Base-by-base conservation (phyloP, 2,888 invertebrate species). In the Lymantria monacha region DNA sequence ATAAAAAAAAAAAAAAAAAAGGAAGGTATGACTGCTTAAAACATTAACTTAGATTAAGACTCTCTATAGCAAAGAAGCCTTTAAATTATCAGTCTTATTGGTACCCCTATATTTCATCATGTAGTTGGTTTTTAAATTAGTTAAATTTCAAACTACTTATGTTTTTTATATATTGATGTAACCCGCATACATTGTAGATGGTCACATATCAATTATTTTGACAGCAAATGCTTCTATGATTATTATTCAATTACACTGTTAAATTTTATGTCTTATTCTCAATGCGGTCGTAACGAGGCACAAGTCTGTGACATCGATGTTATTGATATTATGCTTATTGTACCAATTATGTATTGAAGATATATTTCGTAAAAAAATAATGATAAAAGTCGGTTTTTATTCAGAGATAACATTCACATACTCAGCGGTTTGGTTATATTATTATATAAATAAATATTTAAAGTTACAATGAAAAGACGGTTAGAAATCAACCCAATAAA, bases 131-230 rank as follows among this genome's bases (percentile, higher is more conserved):
- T 76, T 70, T 76, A 76, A 85, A 83, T 85, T 82, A 78, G 73
- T 83, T 77, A 80, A 80, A 80, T 49, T 41, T 44, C 47, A 44
- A 33, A 44, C 36, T 38, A 43, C 49, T 52, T n/a, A 33, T 54
- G 49, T 63, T 63, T 67, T 47, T 58, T 59, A 45, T 56, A 53
- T 68, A 51, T 56, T 49, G 78, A 76, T 73, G 71, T 68, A 71
- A 76, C 89, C 90, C 89, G 90, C 90, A 89, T 89, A 70, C 70
- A 77, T 74, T 77, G 71, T 70, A 76, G 76, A 76, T 72, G 69
- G 81, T 81, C 74, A 87, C 87, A 88, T 85, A 87, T 87, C 84
- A 88, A 85, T 87, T 88, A 83, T 74, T 81, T 74, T 87, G 85
- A 88, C 88, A 85, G 67, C 79, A 63, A 80, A 75, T 76, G 76